Evolutionary conservation across 2,888 invertebrate species (phyloP).

Genomic region (Lymantria dispar): DNA sequence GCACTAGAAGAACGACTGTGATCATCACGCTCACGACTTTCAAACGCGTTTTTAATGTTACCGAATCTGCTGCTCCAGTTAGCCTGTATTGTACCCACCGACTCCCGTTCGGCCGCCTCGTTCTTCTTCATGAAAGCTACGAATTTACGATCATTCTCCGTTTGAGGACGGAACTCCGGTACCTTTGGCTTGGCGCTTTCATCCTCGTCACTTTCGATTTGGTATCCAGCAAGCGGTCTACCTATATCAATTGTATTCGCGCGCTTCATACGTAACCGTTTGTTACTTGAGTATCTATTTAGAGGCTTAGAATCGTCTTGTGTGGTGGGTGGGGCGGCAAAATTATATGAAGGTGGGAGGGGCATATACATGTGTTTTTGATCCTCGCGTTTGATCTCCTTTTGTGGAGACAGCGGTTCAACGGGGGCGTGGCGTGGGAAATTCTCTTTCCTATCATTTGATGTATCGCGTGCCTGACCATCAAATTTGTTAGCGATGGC

Average conservation of each 20-base stretch:
- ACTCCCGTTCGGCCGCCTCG: slow-evolving; percentile 56
- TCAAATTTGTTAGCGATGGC: slow-evolving; percentile 71
- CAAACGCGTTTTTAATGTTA: slow-evolving; percentile 91
- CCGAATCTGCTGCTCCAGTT: slow-evolving; percentile 93
- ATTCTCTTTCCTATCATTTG: slow-evolving; percentile 39
- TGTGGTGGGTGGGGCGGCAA: slow-evolving; percentile 56
- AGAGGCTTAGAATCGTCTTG: slow-evolving; percentile 64
- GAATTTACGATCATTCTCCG: slow-evolving; percentile 93
- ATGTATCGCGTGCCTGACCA: slow-evolving; percentile 39
- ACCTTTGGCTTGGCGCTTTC: slow-evolving; percentile 69
- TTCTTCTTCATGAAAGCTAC: slow-evolving; percentile 91
- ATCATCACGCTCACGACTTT: slow-evolving; percentile 75
- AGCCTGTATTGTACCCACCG: slow-evolving; percentile 50
- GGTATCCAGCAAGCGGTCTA: slow-evolving; percentile 84
- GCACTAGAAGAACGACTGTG: slow-evolving; percentile 68
- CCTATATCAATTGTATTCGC: slow-evolving; percentile 95
- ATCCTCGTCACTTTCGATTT: slow-evolving; percentile 74
- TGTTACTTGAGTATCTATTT: slow-evolving; percentile 80
- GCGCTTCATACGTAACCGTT: slow-evolving; percentile 89
- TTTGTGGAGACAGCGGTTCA: slow-evolving; percentile 29
- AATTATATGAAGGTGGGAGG: slow-evolving; percentile 70
- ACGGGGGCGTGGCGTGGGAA: slow-evolving; percentile 31
- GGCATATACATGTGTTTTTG: slow-evolving; percentile 58
- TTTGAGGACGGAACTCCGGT: slow-evolving; percentile 89
- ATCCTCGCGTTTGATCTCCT: slow-evolving; percentile 44